Evolutionary conservation across 2,113 vertebrate species (phyloP).

Genomic region (Tragelaphus imberbis): DNA sequence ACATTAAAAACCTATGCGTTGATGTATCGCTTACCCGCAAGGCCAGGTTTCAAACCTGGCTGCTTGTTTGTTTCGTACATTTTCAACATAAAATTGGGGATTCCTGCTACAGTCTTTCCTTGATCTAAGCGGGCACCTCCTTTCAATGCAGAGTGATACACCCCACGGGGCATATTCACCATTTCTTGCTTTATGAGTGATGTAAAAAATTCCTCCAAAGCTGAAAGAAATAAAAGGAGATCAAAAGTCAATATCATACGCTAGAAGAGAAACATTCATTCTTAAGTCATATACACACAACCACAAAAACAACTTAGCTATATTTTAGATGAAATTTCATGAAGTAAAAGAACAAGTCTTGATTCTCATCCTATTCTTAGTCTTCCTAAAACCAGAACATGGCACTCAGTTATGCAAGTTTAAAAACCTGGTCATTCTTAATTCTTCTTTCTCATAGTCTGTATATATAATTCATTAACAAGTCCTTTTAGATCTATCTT

Average conservation of each 20-base stretch:
- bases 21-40: slow-evolving; percentile 84
- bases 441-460: background rate
- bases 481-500: background rate
- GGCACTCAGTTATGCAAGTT: background rate
- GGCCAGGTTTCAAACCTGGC: slow-evolving; percentile 93
- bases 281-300: background rate
- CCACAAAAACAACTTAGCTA: background rate
- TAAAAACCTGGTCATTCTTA: background rate
- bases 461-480: background rate
- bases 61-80: slow-evolving; percentile 96
- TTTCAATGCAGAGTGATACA: slow-evolving; percentile 91
- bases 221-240: slow-evolving; percentile 75
- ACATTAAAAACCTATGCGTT: background rate
- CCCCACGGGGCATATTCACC: slow-evolving; percentile 91
- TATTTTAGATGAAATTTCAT: background rate
- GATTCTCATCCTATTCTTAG: background rate
- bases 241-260: background rate
- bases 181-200: slow-evolving; percentile 94
- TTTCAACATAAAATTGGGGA: slow-evolving; percentile 92
- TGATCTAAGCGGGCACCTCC: slow-evolving; percentile 83
- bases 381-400: background rate
- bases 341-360: background rate
- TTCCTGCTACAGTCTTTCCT: slow-evolving; percentile 88
- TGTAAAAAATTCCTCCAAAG: slow-evolving; percentile 87
- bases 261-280: background rate